Percentiles rank a stretch among this genome's conserved stretches.
phyloP scores from a whole-genome alignment of 2,113 vertebrate species.

The Lagopus leucura region DNA sequence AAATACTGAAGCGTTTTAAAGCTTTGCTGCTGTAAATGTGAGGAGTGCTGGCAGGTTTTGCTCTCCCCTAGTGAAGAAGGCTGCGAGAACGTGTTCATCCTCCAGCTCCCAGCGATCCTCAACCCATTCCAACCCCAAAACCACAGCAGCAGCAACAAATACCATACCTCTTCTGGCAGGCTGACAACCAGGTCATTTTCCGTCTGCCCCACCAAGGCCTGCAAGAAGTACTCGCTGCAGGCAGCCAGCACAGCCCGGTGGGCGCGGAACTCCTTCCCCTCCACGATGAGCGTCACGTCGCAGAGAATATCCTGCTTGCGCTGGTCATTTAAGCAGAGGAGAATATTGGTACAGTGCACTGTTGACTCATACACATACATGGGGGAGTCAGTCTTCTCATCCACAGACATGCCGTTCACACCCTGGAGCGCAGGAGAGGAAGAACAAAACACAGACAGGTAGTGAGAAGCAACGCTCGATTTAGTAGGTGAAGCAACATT shows the following conservation, averaged over 20 bases:
- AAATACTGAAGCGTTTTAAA: constrained; percentile 37
- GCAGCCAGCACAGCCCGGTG: constrained; percentile 97
- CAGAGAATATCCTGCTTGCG: constrained; percentile 99
- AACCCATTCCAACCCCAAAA: constrained; percentile 51
- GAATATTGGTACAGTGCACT: constrained; percentile 99
- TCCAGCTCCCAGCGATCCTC: constrained; percentile 8
- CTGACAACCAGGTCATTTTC: constrained; percentile 95
- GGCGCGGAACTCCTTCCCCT: constrained; percentile 97
- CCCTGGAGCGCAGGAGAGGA: constrained; percentile 85
- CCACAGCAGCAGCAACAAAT: background rate
- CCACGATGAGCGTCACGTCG: constrained; percentile 96
- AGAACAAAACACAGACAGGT: constrained; percentile 38
- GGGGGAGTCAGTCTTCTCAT: constrained; percentile 99
- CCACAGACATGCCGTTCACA: constrained; percentile 99
- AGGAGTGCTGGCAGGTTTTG: background rate
- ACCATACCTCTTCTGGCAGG: constrained; percentile 95
- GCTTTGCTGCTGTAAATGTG: background rate
- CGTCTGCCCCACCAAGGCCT: constrained; percentile 92
- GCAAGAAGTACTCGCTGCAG: constrained; percentile 98
- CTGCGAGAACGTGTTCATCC: background rate
- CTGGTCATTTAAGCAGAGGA: constrained; percentile 99
- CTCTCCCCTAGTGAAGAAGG: background rate
- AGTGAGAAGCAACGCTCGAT: background rate
- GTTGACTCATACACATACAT: constrained; percentile 99
- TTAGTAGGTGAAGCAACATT: background rate